Evolutionary conservation across 2,888 invertebrate genomes (phyloP).

Genomic region (Anoncus sp.): DNA sequence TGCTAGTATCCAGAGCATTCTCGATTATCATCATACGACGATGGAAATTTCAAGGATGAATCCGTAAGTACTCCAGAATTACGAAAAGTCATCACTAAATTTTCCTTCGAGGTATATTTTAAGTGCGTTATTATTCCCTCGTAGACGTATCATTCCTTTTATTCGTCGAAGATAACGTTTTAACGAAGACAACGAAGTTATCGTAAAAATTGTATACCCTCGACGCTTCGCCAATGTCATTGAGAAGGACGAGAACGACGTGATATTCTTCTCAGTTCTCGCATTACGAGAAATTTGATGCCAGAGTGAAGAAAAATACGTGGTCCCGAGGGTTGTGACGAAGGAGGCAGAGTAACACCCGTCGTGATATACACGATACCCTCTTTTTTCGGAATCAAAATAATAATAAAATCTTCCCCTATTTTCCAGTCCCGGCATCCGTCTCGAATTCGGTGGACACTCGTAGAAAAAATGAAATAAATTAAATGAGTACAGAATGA

Average conservation of each 20-base stretch:
- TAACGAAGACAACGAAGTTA: neutral
- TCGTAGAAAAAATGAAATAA: conserved; percentile 21
- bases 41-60: conserved; percentile 21
- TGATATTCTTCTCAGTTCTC: conserved; percentile 67
- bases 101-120: conserved; percentile 17
- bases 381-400: conserved; percentile 40
- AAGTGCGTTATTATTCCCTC: conserved; percentile 5
- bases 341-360: conserved; percentile 44
- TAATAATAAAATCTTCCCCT: conserved; percentile 36
- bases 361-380: conserved; percentile 40
- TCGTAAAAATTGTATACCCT: conserved; percentile 9
- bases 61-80: neutral
- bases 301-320: conserved; percentile 77
- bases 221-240: conserved; percentile 32
- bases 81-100: conserved; percentile 29
- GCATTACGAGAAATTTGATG: conserved; percentile 77
- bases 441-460: conserved; percentile 48
- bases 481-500: conserved; percentile 53
- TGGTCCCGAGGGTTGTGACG: conserved; percentile 31
- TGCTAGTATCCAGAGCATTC: conserved; percentile 29
- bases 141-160: too few species aligned
- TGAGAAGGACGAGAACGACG: conserved; percentile 39
- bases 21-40: conserved; percentile 39
- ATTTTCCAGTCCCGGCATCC: conserved; percentile 37
- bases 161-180: conserved; percentile 16